Evolutionary conservation across 2,888 invertebrate genomes (phyloP).

Genomic region (Diadromus collaris): DNA sequence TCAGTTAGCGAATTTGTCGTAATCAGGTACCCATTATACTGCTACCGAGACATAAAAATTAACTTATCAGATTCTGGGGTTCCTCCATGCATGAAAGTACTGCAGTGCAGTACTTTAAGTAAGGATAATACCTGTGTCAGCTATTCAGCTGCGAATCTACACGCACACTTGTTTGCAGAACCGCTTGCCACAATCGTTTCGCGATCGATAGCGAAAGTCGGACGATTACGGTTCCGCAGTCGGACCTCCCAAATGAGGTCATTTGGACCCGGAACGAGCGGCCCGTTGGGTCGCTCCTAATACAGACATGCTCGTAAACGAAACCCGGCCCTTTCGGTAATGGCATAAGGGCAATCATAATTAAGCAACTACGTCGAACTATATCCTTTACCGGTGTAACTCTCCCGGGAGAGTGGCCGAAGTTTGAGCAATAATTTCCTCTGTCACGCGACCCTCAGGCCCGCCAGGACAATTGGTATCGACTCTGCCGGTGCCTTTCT

Average conservation of each 20-base stretch:
- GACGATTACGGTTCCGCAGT: slow-evolving; percentile 1
- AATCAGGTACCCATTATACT: no score
- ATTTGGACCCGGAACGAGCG: background rate
- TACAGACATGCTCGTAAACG: background rate
- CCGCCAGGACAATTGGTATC: background rate
- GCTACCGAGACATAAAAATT: no score
- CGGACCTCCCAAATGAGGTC: slow-evolving; percentile 11
- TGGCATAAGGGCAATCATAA: background rate
- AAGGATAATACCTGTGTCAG: background rate
- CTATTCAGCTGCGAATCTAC: background rate
- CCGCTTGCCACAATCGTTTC: background rate
- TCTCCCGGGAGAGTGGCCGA: slow-evolving; percentile 3
- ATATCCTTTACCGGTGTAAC: background rate
- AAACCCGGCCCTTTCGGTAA: background rate
- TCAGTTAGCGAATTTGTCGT: no score
- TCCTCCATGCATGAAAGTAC: no score
- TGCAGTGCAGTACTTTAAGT: no score
- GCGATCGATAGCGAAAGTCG: slow-evolving; percentile 47
- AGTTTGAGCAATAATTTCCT: background rate
- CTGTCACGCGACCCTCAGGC: background rate
- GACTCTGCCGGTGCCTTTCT: background rate
- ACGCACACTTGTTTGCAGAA: background rate
- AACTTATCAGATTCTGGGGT: no score
- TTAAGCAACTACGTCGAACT: background rate
- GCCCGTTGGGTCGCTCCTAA: background rate